Percentiles rank a stretch among this genome's conserved stretches.
Evolutionary conservation across 2,113 vertebrate genomes (phyloP).

Genomic region (Syrmaticus mikado): DNA sequence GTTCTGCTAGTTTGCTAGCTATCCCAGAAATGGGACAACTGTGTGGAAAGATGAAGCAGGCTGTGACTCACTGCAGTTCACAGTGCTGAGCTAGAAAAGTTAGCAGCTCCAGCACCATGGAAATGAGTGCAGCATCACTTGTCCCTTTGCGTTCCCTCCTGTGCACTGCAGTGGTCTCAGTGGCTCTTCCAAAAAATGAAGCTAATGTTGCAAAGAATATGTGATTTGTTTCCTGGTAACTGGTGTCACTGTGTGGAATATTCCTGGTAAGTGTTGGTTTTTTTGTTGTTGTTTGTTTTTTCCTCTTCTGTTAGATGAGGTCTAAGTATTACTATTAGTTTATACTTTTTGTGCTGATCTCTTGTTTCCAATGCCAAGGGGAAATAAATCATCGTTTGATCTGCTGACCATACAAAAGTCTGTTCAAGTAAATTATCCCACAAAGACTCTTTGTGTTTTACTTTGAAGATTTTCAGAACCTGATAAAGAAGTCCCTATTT

Average conservation of each 20-base stretch:
- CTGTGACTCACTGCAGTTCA: neutral
- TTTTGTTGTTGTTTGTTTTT: neutral
- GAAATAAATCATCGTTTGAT: neutral
- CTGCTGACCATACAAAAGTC: conserved; percentile 9
- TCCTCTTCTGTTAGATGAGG: neutral
- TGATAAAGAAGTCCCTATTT: neutral
- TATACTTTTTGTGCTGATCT: conserved; percentile 30
- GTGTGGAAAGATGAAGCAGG: neutral
- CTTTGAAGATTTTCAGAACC: neutral
- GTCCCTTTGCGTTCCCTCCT: neutral
- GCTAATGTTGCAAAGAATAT: neutral
- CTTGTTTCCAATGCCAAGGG: neutral
- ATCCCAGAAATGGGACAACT: neutral
- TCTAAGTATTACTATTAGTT: neutral
- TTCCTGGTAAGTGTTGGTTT: neutral
- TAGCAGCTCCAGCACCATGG: neutral
- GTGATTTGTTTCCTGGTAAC: neutral
- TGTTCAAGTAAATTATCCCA: neutral
- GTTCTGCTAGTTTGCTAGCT: neutral
- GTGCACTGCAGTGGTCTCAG: neutral
- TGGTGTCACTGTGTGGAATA: neutral
- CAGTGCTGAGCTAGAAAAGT: neutral
- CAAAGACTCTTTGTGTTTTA: neutral
- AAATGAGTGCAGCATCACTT: neutral
- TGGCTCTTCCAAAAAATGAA: neutral